Evolutionary conservation across 2,113 vertebrate genomes (phyloP), one percentile per base, ranked within the genome.

Genomic region (Mustela lutreola): DNA sequence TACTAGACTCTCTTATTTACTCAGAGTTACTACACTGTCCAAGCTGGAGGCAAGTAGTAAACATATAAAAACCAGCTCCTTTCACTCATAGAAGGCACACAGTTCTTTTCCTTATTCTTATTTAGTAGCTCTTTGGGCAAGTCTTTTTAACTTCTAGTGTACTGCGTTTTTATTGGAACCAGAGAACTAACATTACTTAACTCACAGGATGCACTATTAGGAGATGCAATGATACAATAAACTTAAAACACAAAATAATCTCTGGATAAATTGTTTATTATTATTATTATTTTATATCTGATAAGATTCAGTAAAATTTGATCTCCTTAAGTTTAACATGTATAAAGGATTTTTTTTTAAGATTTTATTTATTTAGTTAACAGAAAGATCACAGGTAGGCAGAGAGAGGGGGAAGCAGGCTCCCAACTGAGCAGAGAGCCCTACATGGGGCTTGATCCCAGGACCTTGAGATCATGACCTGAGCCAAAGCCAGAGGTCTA

Each of bases 391-490:
- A 7, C 56, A 21, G 2, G 56, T 21, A 58, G 56, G 19, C 56
- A 58, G 56, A 58, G 56, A 58, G 56, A 56, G 18, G 56, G 2
- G 56, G 0, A 21, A 58, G 19, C 19, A 58, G 56, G 56, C 5
- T 58, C 56, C 0, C 56, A 0, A 21, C 0, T 58, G 56, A 58
- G 19, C 56, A 58, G 56, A 56, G 56, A 58, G 6, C 56, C 56
- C 18, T 19, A 58, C 19, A 21, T 58, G 56, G 19, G 56, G 56
- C 56, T 58, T 0, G 6, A 58, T 21, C 19, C 56, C 56, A 58
- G 56, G 56, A 21, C 56, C 19, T 19, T 58, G 56, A 58, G 19
- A 58, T 58, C 18, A 58, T 58, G 18, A 21, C 19, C 19, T 58
- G 18, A 58, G 7, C 18, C 56, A 2, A 58, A 58, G 18, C 0